phyloP scores from a whole-genome alignment of 2,888 invertebrate genomes.

The Dicyrtoma fusca region DNA sequence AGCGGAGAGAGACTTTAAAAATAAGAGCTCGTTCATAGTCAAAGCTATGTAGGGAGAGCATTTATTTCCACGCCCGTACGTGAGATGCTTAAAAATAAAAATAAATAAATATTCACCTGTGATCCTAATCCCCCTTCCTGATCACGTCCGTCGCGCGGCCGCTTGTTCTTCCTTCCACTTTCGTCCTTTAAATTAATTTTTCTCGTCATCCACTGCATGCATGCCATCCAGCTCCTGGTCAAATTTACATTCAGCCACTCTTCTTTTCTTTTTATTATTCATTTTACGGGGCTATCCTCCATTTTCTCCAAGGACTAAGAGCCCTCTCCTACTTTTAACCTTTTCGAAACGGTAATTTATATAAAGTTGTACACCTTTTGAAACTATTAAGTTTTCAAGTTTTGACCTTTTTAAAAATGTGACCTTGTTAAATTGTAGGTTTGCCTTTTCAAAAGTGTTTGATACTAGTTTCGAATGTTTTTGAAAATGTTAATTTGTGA shows the following conservation, averaged over 20 bases:
- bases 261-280: background rate
- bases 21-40: slow-evolving; percentile 15
- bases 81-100: slow-evolving; percentile 36
- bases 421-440: no score
- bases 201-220: slow-evolving; percentile 7
- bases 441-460: no score
- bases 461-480: no score
- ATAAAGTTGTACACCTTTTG: no score
- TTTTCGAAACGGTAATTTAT: no score
- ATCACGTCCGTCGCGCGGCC: slow-evolving; percentile 21
- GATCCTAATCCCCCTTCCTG: slow-evolving; percentile 28
- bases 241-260: background rate
- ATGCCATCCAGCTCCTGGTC: slow-evolving; percentile 3
- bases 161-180: background rate
- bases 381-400: no score
- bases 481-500: no score
- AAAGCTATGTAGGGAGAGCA: slow-evolving; percentile 15
- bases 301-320: background rate
- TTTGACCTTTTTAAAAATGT: no score
- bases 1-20: background rate
- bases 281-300: background rate
- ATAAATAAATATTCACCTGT: slow-evolving; percentile 32
- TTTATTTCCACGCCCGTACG: slow-evolving; percentile 24
- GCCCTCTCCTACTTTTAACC: no score
- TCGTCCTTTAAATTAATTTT: slow-evolving; percentile 23